Percentiles rank a stretch among this genome's conserved stretches.
Evolutionary conservation across 2,113 vertebrate genomes (phyloP).

Genomic region (Proterorhinus semilunaris): DNA sequence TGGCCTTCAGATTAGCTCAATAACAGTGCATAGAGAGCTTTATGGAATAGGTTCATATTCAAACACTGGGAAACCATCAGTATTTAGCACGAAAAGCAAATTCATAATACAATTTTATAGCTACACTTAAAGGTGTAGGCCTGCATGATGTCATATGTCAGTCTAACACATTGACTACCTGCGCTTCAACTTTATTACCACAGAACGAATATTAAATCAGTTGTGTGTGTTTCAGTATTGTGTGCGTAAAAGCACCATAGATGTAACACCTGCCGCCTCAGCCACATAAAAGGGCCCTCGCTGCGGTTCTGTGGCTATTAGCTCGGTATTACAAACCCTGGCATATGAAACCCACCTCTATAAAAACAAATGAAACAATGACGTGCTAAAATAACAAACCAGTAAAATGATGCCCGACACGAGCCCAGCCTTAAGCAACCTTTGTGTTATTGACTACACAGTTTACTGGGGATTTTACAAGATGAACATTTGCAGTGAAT

Average conservation of each 20-base stretch:
- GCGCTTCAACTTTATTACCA: background rate
- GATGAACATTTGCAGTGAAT: background rate
- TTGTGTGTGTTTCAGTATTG: constrained; percentile 9
- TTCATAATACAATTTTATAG: background rate
- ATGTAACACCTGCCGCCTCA: constrained; percentile 16
- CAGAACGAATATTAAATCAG: background rate
- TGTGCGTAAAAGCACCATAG: constrained; percentile 16
- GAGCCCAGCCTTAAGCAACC: constrained; percentile 10
- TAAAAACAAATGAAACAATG: constrained; percentile 23
- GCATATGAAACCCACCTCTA: constrained; percentile 19
- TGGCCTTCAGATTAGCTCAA: no score
- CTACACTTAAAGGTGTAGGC: background rate
- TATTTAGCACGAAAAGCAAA: background rate
- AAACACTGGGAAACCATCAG: background rate
- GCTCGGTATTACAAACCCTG: constrained; percentile 16
- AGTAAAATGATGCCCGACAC: background rate
- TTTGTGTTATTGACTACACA: constrained; percentile 5
- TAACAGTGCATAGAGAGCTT: background rate
- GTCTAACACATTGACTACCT: background rate
- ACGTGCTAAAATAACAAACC: constrained; percentile 19
- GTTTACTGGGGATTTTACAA: background rate
- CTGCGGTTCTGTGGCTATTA: constrained; percentile 12
- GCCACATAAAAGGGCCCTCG: constrained; percentile 6
- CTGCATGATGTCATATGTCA: constrained; percentile 4
- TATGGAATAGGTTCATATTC: background rate